A percentile compares a stretch with the other conserved stretches of the same genome.
Conservation (phyloP, 2,113 vertebrate species). For the Notarius lentiginosus region DNA sequence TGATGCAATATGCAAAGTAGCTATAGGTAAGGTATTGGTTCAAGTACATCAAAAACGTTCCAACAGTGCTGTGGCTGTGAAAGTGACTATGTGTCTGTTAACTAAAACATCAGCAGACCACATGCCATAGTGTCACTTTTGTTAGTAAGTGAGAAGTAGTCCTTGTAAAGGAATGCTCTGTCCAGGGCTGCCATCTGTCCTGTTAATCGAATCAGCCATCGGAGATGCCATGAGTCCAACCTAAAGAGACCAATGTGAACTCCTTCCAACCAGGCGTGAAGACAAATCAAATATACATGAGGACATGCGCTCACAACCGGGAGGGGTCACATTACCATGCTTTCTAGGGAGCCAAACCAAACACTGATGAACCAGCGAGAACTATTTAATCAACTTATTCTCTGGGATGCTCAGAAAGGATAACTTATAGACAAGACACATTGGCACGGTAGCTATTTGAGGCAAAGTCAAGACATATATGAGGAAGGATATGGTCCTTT, state of each 20-base stretch:
- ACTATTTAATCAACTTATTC: constrained; percentile 44
- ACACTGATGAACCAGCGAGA: constrained; percentile 31
- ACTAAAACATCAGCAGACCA: neutral
- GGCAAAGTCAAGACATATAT: neutral
- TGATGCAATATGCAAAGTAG: neutral
- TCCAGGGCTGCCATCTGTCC: constrained; percentile 56
- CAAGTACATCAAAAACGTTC: neutral
- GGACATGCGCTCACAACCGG: constrained; percentile 61
- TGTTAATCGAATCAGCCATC: constrained; percentile 66
- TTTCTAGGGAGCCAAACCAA: constrained; percentile 54
- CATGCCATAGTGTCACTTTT: constrained; percentile 41
- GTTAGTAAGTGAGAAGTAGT: constrained; percentile 32
- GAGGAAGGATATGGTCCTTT: neutral
- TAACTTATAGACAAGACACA: neutral
- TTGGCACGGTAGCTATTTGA: neutral
- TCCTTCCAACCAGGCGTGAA: constrained; percentile 67
- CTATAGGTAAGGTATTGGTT: neutral
- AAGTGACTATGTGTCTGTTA: neutral
- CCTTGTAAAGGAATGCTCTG: constrained; percentile 71
- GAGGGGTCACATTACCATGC: constrained; percentile 63
- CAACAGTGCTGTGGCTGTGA: neutral
- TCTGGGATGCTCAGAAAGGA: constrained; percentile 6
- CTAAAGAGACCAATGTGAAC: constrained; percentile 60
- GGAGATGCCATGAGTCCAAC: constrained; percentile 59
- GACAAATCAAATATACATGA: constrained; percentile 74